Conservation (phyloP, 2,113 vertebrate species). For the Myiagra hebetior region DNA sequence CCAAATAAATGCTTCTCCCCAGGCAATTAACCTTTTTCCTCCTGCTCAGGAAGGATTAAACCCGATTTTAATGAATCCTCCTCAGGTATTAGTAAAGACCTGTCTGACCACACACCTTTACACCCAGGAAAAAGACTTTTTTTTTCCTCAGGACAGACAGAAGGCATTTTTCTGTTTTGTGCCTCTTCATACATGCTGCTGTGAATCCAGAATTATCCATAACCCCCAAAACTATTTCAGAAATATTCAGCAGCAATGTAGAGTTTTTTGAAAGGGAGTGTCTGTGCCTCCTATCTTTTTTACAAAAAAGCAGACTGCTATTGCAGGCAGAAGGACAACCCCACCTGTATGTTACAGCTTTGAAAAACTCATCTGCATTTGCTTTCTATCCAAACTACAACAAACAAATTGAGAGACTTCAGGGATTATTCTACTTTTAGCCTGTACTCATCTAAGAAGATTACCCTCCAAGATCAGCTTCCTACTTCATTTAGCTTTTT, state of each 20-base stretch:
- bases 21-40: background rate
- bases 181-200: background rate
- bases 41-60: conserved; percentile 4
- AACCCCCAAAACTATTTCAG: background rate
- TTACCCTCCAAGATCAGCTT: conserved; percentile 46
- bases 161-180: background rate
- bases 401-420: conserved; percentile 19
- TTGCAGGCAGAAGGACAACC: background rate
- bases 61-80: background rate
- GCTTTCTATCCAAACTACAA: conserved; percentile 20
- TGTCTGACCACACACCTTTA: background rate
- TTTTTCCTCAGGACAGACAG: background rate
- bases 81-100: background rate
- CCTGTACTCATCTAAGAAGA: conserved; percentile 51
- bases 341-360: background rate
- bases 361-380: background rate
- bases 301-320: background rate
- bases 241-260: background rate
- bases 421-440: conserved; percentile 65
- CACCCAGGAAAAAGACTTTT: background rate
- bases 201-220: background rate
- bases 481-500: conserved; percentile 43
- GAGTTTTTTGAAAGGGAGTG: background rate
- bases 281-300: background rate
- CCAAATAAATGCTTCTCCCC: background rate